Evolutionary conservation across 2,888 invertebrate species (phyloP).

Genomic region (Dicycla oo): DNA sequence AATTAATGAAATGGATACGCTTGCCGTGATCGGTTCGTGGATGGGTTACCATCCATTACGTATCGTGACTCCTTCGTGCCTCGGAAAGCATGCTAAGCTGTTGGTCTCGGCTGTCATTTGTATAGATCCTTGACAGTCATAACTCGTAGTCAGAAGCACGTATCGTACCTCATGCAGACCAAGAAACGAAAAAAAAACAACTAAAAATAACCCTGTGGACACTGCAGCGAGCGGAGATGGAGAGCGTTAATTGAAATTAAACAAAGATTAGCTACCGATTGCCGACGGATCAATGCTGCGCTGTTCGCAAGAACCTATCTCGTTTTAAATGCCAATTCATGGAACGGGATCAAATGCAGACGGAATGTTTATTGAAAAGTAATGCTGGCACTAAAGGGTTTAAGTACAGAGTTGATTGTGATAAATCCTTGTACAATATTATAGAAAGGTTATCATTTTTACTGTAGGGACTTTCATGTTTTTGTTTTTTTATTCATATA

Average conservation of each 20-base stretch:
- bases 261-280: constrained; percentile 85
- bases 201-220: constrained; percentile 54
- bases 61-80: too few relatives aligned
- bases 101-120: too few relatives aligned
- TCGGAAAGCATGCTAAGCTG: too few relatives aligned
- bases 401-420: constrained; percentile 18
- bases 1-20: too few relatives aligned
- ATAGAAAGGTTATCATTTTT: not conserved
- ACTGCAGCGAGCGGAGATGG: constrained; percentile 64
- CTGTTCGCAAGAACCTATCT: constrained; percentile 72
- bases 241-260: constrained; percentile 86
- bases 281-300: constrained; percentile 76
- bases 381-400: constrained; percentile 44
- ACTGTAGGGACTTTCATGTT: not conserved
- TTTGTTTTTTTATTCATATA: not conserved
- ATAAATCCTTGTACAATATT: not conserved
- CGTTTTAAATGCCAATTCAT: constrained; percentile 70
- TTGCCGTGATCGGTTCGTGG: too few relatives aligned
- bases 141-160: too few relatives aligned
- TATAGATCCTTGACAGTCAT: too few relatives aligned
- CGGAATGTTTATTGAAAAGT: constrained; percentile 61
- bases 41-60: too few relatives aligned
- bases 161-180: constrained; percentile 11
- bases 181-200: constrained; percentile 21
- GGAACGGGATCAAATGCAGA: constrained; percentile 54